phyloP scores from a whole-genome alignment of 2,888 invertebrate genomes.

The Trypoxylon attenuatum region DNA sequence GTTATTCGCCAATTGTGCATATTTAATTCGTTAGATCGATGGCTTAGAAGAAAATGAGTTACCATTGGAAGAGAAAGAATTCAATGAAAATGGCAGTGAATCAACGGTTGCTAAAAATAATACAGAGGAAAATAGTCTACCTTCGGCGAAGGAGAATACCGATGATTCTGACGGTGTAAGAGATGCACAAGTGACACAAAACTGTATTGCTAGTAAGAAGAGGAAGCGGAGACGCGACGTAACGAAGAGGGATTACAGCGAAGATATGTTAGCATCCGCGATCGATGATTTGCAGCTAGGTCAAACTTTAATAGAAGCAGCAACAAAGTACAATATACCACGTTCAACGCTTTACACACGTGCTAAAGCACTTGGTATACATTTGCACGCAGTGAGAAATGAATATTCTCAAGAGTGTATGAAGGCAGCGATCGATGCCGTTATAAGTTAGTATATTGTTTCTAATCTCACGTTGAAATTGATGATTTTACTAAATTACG shows the following conservation, averaged over 20 bases:
- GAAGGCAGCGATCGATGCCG: conserved; percentile 72
- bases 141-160: conserved; percentile 37
- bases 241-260: conserved; percentile 67
- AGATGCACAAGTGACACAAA: conserved; percentile 16
- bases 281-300: conserved; percentile 71
- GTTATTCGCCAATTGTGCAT: neutral
- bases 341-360: conserved; percentile 74
- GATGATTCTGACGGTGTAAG: conserved; percentile 38
- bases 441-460: conserved; percentile 63
- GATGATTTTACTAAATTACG: neutral
- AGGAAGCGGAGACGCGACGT: conserved; percentile 62
- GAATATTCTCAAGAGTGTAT: conserved; percentile 73
- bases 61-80: conserved; percentile 45
- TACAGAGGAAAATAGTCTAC: conserved; percentile 40
- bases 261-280: conserved; percentile 70
- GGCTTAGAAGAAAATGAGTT: conserved; percentile 63
- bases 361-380: conserved; percentile 71
- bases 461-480: neutral
- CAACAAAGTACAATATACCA: conserved; percentile 71
- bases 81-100: conserved; percentile 45
- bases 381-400: conserved; percentile 69
- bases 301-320: conserved; percentile 70
- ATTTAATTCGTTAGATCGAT: conserved; percentile 57
- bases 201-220: conserved; percentile 39
- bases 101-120: conserved; percentile 49